phyloP scores from a whole-genome alignment of 2,113 vertebrate genomes.

The human region GRCh38 chr4:187811501-187812000 shows the following conservation, averaged over 20 bases:
- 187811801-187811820: too few species aligned
- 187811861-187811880: not conserved
- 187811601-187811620: not conserved
- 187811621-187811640: not conserved
- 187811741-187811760: not conserved
- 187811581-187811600: not conserved
- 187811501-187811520: conserved; percentile 33
- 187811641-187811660: not conserved
- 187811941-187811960: not conserved
- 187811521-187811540: not conserved
- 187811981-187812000: not conserved
- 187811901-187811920: not conserved
- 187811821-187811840: accelerated
- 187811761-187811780: not conserved
- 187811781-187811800: not conserved
- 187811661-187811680: not conserved
- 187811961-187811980: not conserved
- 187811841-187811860: not conserved
- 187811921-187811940: not conserved
- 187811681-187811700: not conserved
- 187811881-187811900: not conserved
- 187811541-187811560: not conserved
- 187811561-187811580: not conserved
- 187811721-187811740: not conserved
- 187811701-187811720: not conserved